Percentiles rank a stretch among this genome's conserved stretches.
Conservation (phyloP, 1,140 invertebrate species). For the Scaptomyza hsui region DNA sequence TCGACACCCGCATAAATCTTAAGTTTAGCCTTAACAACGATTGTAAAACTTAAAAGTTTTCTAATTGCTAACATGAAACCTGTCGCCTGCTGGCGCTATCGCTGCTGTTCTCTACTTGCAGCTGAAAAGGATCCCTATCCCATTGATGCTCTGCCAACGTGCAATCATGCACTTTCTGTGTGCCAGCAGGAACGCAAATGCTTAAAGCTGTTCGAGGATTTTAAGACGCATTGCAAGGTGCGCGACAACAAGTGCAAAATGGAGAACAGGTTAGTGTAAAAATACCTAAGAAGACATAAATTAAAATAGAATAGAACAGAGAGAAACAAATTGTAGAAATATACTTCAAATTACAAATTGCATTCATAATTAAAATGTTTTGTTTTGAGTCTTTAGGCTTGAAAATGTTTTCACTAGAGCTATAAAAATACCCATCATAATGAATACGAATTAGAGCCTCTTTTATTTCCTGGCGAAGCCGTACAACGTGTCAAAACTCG, state of each 20-base stretch:
- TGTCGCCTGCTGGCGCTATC: neutral
- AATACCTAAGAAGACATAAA: too few relatives aligned
- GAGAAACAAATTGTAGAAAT: too few relatives aligned
- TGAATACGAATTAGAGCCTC: neutral
- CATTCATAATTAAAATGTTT: too few relatives aligned
- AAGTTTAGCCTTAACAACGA: neutral
- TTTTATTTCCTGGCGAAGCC: too few relatives aligned
- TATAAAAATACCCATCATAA: too few relatives aligned
- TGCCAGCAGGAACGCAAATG: slow-evolving; percentile 91
- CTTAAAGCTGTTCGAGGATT: slow-evolving; percentile 91
- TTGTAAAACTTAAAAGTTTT: neutral
- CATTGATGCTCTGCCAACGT: slow-evolving; percentile 93
- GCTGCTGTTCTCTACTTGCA: slow-evolving; percentile 47
- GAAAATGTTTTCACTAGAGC: too few relatives aligned
- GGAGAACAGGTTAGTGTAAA: slow-evolving; percentile 92
- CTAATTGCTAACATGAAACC: slow-evolving; percentile 3
- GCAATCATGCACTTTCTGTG: slow-evolving; percentile 92
- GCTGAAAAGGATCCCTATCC: slow-evolving; percentile 94
- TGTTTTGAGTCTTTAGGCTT: too few relatives aligned
- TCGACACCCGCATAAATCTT: neutral
- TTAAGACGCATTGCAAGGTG: slow-evolving; percentile 93
- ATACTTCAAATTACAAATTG: too few relatives aligned
- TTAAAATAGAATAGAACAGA: too few relatives aligned
- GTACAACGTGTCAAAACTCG: neutral
- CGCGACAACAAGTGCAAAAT: slow-evolving; percentile 93